Conservation (phyloP, 1,140 invertebrate species). For the Hycleus phaleratus region DNA sequence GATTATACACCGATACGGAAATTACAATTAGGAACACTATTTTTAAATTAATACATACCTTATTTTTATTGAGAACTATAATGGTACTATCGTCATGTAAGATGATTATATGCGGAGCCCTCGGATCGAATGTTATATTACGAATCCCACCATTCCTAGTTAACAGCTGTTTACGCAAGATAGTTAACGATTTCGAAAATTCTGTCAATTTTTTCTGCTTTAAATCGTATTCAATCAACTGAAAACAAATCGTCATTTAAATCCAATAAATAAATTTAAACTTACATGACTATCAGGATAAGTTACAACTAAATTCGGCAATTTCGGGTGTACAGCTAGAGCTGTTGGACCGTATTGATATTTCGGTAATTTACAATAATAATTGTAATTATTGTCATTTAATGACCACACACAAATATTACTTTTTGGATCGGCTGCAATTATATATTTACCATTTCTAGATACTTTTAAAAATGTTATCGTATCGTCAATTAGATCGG, state of each 20-base stretch:
- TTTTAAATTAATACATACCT: conserved; percentile 34
- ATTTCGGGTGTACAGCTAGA: conserved; percentile 50
- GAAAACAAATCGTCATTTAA: conserved; percentile 24
- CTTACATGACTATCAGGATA: conserved; percentile 67
- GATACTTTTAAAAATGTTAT: conserved; percentile 49
- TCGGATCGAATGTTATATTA: conserved; percentile 50
- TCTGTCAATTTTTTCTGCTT: conserved; percentile 47
- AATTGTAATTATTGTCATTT: conserved; percentile 42
- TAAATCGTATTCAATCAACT: conserved; percentile 65
- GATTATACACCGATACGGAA: too few relatives aligned
- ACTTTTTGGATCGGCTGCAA: conserved; percentile 51
- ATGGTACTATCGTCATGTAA: conserved; percentile 55
- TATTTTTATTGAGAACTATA: conserved; percentile 53
- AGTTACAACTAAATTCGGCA: conserved; percentile 51
- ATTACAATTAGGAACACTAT: neutral
- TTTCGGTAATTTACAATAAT: conserved; percentile 53
- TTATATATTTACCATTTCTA: conserved; percentile 51
- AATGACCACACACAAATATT: conserved; percentile 54
- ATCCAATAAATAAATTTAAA: conserved; percentile 8
- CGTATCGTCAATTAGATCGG: conserved; percentile 43
- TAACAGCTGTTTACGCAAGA: conserved; percentile 43
- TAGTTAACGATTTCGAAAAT: conserved; percentile 47
- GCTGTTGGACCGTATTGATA: conserved; percentile 58
- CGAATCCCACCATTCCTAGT: conserved; percentile 44
- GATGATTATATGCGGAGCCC: conserved; percentile 52